phyloP scores from a whole-genome alignment of 2,113 vertebrate species.

The Odontophorus gujanensis region DNA sequence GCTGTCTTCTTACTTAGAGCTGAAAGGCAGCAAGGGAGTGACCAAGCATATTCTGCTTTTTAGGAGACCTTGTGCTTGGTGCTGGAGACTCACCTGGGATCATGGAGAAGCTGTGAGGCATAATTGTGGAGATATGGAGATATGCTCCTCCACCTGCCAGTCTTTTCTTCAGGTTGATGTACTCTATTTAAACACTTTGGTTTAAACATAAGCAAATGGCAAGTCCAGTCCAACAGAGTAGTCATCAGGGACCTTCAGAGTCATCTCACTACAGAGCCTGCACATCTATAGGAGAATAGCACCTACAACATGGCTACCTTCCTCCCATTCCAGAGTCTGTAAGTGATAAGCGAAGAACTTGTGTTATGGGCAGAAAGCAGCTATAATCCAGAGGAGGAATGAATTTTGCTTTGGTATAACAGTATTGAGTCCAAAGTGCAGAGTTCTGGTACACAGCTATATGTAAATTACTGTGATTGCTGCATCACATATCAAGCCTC shows the following conservation, averaged over 20 bases:
- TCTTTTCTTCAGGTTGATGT: neutral
- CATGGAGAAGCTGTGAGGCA: neutral
- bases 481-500: neutral
- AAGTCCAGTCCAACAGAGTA: neutral
- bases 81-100: neutral
- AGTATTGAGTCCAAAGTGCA: neutral
- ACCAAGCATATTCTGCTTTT: neutral
- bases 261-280: neutral
- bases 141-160: neutral
- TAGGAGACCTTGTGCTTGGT: fast-evolving
- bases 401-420: neutral
- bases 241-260: neutral
- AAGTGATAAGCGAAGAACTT: neutral
- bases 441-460: neutral
- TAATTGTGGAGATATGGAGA: neutral
- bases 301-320: neutral
- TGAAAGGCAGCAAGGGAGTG: neutral
- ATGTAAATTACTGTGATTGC: neutral
- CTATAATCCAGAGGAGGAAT: neutral
- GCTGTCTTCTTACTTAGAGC: neutral
- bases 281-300: neutral
- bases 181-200: neutral
- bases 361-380: neutral
- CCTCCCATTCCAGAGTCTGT: neutral
- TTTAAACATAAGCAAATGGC: neutral